Evolutionary conservation across 2,113 vertebrate genomes (phyloP), one percentile per base, ranked within the genome.

Genomic region (Triplophysa tibetana): DNA sequence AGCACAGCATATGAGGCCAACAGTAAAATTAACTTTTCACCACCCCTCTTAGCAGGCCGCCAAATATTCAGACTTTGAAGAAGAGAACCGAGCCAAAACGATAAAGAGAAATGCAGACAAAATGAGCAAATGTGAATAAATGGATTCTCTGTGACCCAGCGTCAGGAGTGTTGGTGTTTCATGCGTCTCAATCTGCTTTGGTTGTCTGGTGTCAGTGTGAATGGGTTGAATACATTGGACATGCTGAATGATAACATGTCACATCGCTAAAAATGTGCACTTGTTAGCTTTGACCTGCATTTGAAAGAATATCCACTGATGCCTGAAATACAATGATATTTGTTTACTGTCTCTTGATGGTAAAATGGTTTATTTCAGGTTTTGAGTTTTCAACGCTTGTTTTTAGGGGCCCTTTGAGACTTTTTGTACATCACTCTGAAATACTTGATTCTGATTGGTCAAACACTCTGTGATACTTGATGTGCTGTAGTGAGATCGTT

Each of bases 1-100:
- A 67, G 82, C 73, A 77, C 48, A 81, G 81, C 70, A 56, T 64
- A 80, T 38, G 77, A 70, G 79, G 62, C 66, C 23, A 38, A 73
- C 73, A 52, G 75, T 76, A 81, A 86, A 79, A 89, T 87, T 70
- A 86, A 86, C 85, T 85, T 88, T 85, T 63, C 23, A 76, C 61
- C 58, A 75, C n/a, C 70, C 29, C 33, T 75, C 73, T 63, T 56
- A 45, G 73, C 73, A 75, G 60, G 73, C 60, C n/a, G 62, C 45
- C 43, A 65, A 17, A 66, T 19, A 77, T 52, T 11, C 26, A 8
- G 43, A 64, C 48, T 33, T 54, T 77, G 62, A 77, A 77, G 24
- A 65, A 21, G 24, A 66, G 64, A 66, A 65, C 21, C 17, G 50
- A 76, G 48, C 12, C n/a, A 24, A 13, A 43, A 52, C 43, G 33